Conservation (phyloP, 1,140 invertebrate species). For the Scaptomyza hsui region DNA sequence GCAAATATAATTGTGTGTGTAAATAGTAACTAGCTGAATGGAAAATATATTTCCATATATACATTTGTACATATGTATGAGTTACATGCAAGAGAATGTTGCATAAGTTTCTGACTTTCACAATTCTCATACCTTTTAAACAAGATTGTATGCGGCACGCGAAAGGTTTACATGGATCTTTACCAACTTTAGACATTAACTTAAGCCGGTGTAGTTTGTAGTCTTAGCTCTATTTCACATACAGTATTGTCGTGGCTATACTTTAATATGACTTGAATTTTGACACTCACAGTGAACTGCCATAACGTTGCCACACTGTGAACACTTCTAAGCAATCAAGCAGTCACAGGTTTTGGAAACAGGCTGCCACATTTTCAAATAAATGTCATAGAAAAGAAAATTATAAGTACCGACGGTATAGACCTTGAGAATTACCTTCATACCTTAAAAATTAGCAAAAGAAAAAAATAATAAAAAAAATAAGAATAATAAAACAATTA, state of each 20-base stretch:
- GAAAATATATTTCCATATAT: background rate
- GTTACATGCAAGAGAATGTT: slow-evolving; percentile 5
- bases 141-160: slow-evolving; percentile 91
- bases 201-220: background rate
- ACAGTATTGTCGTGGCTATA: background rate
- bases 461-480: too few relatives aligned
- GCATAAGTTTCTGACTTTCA: background rate
- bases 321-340: background rate
- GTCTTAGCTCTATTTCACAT: background rate
- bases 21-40: background rate
- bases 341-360: background rate
- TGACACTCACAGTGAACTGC: slow-evolving; percentile 19
- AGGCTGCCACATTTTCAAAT: background rate
- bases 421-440: too few relatives aligned
- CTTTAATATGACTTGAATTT: slow-evolving; percentile 1
- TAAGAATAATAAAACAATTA: too few relatives aligned
- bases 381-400: background rate
- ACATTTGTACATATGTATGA: slow-evolving; percentile 7
- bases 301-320: slow-evolving; percentile 8
- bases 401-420: too few relatives aligned
- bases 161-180: slow-evolving; percentile 90
- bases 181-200: slow-evolving; percentile 71
- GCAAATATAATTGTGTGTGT: slow-evolving; percentile 44
- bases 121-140: slow-evolving; percentile 87
- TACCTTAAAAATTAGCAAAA: too few relatives aligned